A percentile compares a stretch with the other conserved stretches of the same genome.
Evolutionary conservation across 1,140 invertebrate species (phyloP).

Genomic region (Neodiprion pinetum): DNA sequence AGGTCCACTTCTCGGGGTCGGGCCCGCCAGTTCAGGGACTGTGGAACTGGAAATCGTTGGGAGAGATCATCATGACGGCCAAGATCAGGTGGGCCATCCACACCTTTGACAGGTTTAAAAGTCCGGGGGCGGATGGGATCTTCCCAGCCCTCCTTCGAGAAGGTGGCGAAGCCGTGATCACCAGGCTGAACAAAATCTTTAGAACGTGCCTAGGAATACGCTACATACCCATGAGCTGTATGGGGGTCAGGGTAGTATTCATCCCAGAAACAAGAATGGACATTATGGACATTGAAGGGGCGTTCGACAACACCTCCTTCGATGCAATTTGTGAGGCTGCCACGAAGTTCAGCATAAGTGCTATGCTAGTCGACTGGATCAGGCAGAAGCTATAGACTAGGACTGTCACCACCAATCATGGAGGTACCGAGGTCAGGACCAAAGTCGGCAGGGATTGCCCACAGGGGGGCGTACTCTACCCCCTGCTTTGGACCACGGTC

Average conservation of each 20-base stretch:
- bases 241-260: too few species aligned
- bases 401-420: neutral
- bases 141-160: too few species aligned
- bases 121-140: too few species aligned
- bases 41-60: neutral
- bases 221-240: too few species aligned
- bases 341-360: constrained; percentile 6
- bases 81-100: too few species aligned
- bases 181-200: too few species aligned
- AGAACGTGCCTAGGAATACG: too few species aligned
- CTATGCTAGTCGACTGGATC: constrained; percentile 16
- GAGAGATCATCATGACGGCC: neutral
- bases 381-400: constrained; percentile 7
- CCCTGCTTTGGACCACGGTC: neutral
- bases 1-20: constrained; percentile 19
- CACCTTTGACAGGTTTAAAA: neutral
- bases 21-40: neutral
- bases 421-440: neutral
- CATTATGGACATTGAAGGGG: constrained; percentile 15
- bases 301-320: constrained; percentile 21
- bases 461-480: neutral
- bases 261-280: too few species aligned
- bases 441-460: neutral
- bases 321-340: constrained; percentile 13
- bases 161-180: too few species aligned